Conservation (phyloP, 2,888 invertebrate genomes). For the Folsomia candida region DNA sequence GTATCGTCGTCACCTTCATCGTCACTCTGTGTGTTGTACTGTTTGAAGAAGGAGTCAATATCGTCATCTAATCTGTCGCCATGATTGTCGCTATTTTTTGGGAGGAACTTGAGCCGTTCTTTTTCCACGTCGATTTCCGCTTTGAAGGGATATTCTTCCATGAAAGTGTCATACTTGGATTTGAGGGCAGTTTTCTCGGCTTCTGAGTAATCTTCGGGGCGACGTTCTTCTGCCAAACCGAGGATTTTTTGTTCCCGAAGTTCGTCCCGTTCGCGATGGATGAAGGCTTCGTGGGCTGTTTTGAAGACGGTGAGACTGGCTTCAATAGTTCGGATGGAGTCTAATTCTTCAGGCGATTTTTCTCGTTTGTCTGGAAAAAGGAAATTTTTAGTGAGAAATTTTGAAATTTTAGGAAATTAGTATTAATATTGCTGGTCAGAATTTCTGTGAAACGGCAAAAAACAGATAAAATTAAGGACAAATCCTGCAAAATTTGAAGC, state of each 20-base stretch:
- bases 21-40: background rate
- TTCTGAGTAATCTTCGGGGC: background rate
- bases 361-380: no score
- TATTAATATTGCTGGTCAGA: no score
- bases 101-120: background rate
- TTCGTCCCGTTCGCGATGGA: background rate
- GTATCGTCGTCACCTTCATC: background rate
- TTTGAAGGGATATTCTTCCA: slow-evolving; percentile 1
- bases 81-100: background rate
- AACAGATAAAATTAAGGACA: no score
- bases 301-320: background rate
- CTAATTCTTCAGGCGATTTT: background rate
- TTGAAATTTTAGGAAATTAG: no score
- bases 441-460: no score
- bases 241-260: background rate
- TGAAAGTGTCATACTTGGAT: background rate
- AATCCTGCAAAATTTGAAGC: no score
- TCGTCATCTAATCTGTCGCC: slow-evolving; percentile 10
- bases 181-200: background rate
- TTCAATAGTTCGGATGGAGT: background rate
- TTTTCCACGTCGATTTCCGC: slow-evolving; percentile 3
- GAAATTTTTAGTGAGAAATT: no score
- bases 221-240: slow-evolving; percentile 6
- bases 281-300: background rate
- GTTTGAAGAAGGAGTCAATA: background rate